These are phyloP conservation scores for Achlya flavicornis DNA, from an alignment of 2,888 invertebrate genomes.

Conservation along the genomic window DNA sequence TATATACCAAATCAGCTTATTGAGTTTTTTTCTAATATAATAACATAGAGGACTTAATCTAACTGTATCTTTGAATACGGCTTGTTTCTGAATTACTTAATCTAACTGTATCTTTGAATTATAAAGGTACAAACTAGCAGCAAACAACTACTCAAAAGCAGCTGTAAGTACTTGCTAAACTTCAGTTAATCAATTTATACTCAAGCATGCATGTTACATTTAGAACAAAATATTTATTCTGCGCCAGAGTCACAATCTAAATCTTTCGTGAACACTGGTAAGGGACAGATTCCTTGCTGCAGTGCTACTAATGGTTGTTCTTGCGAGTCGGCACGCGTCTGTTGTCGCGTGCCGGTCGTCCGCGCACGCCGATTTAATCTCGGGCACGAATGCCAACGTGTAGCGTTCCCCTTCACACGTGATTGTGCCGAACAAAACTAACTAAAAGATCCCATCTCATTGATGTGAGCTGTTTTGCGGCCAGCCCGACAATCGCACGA, in stretches of 20 bases:
- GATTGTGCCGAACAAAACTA: slow-evolving; percentile 66
- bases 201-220: background rate
- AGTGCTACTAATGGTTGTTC: slow-evolving; percentile 52
- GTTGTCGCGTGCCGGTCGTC: slow-evolving; percentile 74
- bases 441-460: slow-evolving; percentile 71
- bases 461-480: slow-evolving; percentile 59
- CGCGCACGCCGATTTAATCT: slow-evolving; percentile 70
- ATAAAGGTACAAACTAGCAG: background rate
- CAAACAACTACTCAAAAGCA: background rate
- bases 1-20: background rate
- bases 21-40: background rate
- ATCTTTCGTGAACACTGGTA: slow-evolving; percentile 43
- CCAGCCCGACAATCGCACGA: slow-evolving; percentile 42
- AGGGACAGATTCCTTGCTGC: slow-evolving; percentile 48
- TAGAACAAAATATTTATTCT: slow-evolving; percentile 33
- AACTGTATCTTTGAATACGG: background rate
- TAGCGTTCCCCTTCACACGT: slow-evolving; percentile 81
- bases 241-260: slow-evolving; percentile 41
- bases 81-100: no score
- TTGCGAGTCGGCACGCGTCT: slow-evolving; percentile 59
- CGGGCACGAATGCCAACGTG: slow-evolving; percentile 73
- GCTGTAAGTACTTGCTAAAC: background rate
- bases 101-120: background rate
- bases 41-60: no score
- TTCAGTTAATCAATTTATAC: background rate